Evolutionary conservation across 2,113 vertebrate genomes (phyloP).

Genomic region (Chloropsis hardwickii): DNA sequence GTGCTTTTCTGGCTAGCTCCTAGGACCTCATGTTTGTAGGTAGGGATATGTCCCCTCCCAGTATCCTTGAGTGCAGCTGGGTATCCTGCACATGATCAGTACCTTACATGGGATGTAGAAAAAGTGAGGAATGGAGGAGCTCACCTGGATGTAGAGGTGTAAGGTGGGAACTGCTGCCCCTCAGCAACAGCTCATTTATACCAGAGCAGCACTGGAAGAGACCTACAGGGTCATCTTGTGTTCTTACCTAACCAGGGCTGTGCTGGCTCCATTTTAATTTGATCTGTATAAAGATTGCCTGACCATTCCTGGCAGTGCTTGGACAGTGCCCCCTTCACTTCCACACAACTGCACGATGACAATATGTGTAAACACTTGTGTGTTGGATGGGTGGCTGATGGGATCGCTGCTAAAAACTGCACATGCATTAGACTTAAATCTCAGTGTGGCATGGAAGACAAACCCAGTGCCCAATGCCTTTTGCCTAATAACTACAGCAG

Average conservation of each 20-base stretch:
- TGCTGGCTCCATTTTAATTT: neutral
- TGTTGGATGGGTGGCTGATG: neutral
- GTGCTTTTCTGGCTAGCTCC: neutral
- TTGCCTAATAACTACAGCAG: neutral
- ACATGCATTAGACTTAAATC: neutral
- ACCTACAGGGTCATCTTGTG: neutral
- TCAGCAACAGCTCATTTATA: neutral
- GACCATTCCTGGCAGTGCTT: neutral
- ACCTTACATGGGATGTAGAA: neutral
- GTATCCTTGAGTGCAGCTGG: neutral
- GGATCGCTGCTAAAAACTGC: neutral
- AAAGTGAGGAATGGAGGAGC: neutral
- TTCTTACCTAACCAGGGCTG: rapidly evolving
- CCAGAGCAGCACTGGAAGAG: neutral
- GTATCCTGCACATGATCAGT: rapidly evolving
- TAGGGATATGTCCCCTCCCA: neutral
- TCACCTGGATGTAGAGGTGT: neutral
- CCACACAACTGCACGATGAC: neutral
- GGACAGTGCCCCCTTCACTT: neutral
- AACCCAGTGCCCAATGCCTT: neutral
- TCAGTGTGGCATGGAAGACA: neutral
- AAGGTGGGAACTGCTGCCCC: neutral
- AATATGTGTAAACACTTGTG: too few species aligned
- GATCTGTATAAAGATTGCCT: neutral
- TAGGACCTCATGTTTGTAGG: neutral